A percentile compares a stretch with the other conserved stretches of the same genome.
These are phyloP conservation scores for Sterna hirundo DNA, from an alignment of 2,113 vertebrate species.

Conservation along the genomic window DNA sequence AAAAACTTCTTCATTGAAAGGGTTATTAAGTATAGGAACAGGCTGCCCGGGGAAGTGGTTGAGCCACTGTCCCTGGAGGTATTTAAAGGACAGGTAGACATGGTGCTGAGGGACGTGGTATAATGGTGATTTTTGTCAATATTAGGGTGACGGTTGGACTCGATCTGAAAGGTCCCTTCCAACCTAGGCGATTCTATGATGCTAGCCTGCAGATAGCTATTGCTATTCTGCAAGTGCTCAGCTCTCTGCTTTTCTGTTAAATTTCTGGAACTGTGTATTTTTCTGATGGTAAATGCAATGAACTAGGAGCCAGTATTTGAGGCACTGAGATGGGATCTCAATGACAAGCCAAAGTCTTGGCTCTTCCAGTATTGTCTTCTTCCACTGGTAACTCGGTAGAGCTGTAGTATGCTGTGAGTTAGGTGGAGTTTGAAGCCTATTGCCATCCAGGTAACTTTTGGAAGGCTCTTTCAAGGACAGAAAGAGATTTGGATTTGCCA, in stretches of 20 bases:
- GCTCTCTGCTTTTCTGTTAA: not conserved
- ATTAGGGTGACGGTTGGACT: too few relatives aligned
- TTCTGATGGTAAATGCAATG: not conserved
- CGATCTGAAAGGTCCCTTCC: too few relatives aligned
- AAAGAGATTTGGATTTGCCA: not conserved
- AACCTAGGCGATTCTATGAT: too few relatives aligned
- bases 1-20: too few relatives aligned
- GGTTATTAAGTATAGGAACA: too few relatives aligned
- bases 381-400: not conserved
- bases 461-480: not conserved
- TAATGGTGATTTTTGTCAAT: too few relatives aligned
- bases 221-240: not conserved
- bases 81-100: too few relatives aligned
- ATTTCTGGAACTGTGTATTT: not conserved
- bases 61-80: too few relatives aligned
- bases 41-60: too few relatives aligned
- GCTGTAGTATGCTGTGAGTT: not conserved
- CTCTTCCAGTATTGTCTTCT: not conserved
- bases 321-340: not conserved
- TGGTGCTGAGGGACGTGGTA: too few relatives aligned
- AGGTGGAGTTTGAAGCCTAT: rapidly evolving
- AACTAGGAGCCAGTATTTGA: not conserved
- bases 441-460: not conserved
- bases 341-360: not conserved
- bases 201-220: not conserved